A percentile compares a stretch with the other conserved stretches of the same genome.
Conservation (phyloP, 2,797 vertebrate genomes). For the Stomatorhinus walkeri region DNA sequence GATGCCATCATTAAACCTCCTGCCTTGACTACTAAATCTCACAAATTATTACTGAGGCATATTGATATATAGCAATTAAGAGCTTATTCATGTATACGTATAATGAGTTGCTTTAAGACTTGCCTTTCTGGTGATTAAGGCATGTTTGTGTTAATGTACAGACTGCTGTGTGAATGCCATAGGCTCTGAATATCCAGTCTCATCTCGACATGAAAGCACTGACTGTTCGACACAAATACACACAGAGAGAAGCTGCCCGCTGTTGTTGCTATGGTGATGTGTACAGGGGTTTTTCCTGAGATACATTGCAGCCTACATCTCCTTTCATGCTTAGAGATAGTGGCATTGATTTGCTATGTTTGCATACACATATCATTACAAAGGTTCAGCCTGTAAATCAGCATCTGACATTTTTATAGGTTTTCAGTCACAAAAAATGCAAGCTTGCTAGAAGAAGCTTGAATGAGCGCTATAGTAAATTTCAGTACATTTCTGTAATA, state of each 20-base stretch:
- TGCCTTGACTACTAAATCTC: not conserved
- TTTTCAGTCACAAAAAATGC: not conserved
- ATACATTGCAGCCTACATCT: not conserved
- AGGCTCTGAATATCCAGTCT: slow-evolving; percentile 23
- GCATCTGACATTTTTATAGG: not conserved
- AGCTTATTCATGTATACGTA: not conserved
- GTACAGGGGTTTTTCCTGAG: not conserved
- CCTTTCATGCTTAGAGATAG: not conserved
- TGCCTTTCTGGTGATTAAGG: not conserved
- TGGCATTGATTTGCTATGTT: not conserved
- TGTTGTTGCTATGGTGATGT: slow-evolving; percentile 27
- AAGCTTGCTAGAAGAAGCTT: not conserved
- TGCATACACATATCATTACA: not conserved
- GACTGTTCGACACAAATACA: slow-evolving; percentile 18
- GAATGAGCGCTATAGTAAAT: not conserved
- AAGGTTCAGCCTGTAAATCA: not conserved
- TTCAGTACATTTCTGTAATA: not conserved
- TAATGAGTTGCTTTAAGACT: not conserved
- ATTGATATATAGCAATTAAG: not conserved
- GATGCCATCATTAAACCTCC: not conserved
- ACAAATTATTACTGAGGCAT: not conserved
- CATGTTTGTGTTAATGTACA: not conserved
- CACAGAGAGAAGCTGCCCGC: not conserved
- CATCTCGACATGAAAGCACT: slow-evolving; percentile 9
- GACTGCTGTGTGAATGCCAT: slow-evolving; percentile 12